Evolutionary conservation across 2,797 vertebrate genomes (phyloP), one percentile per base, ranked within the genome.

Genomic region (Tragopan temminckii): DNA sequence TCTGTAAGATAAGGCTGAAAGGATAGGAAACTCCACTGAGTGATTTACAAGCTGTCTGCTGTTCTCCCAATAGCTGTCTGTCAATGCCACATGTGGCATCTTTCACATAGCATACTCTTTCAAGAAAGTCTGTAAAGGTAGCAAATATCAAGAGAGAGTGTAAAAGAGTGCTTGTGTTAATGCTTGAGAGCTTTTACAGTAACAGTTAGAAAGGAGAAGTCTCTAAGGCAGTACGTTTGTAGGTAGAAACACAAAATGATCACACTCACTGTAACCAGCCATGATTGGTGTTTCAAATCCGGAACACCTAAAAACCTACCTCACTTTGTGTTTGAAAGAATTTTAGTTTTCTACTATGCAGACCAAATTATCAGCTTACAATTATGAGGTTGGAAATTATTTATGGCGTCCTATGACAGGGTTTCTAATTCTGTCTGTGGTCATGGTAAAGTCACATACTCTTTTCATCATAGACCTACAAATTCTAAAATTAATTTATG

Each of bases 1-100:
- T 95, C 86, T 93, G 31, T 81, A 94, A 74, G 76, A 64, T 46
- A 63, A 5, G 24, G 33, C n/a, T 75, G 29, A 42, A 95, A 90
- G 15, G 58, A 46, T 79, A 71, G 71, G 70, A 33, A 80, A 68
- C 13, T 76, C 59, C 52, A 9, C 46, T 66, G 36, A 96, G 88
- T 95, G 94, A 95, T 95, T 96, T 96, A 94, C 84, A 93, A 90
- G 66, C 75, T 91, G 58, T 74, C 94, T 83, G 85, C 66, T 77
- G 58, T 88, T 36, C 55, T 85, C 86, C 66, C 66, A 95, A 94
- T 43, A 83, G 48, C 88, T 96, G 80, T 62, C 91, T 93, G 58
- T 96, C 95, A 97, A 33, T 62, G 75, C 52, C 71, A 83, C 68
- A 75, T 42, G 79, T 79, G 92, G 55, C 79, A 91, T 81, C 57